Conservation (phyloP, 2,888 invertebrate genomes). For the Chelonus formosanus region DNA sequence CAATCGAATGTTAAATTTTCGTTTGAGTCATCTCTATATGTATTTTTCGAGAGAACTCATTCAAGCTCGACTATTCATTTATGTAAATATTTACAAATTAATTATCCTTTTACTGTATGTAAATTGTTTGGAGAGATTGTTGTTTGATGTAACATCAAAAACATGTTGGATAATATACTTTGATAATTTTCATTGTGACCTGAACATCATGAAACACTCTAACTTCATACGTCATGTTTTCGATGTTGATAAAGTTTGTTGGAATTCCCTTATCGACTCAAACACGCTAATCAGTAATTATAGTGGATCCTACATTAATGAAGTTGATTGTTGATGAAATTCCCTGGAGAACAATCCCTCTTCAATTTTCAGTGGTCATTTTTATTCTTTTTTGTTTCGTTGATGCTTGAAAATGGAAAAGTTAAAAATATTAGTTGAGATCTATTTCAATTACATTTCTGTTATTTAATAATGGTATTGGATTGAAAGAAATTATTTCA, state of each 20-base stretch:
- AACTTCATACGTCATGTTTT: background rate
- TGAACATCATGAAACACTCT: background rate
- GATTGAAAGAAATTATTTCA: no score
- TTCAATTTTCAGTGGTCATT: background rate
- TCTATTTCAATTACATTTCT: background rate
- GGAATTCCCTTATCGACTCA: background rate
- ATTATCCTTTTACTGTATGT: no score
- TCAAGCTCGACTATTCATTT: no score
- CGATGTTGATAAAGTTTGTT: conserved; percentile 5
- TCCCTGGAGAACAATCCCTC: background rate
- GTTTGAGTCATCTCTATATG: no score
- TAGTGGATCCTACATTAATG: conserved; percentile 9
- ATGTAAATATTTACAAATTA: no score
- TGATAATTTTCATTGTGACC: no score
- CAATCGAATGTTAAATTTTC: no score
- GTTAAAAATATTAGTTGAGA: background rate
- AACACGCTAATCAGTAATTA: conserved; percentile 13
- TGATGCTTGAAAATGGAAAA: background rate
- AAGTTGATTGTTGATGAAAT: conserved; percentile 8
- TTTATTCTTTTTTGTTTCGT: background rate
- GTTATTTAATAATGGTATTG: background rate
- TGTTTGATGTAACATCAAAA: no score
- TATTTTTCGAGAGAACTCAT: no score
- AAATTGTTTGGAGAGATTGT: no score
- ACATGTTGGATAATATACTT: no score